Conservation (phyloP, 2,797 vertebrate species). For the Sardinella longiceps region DNA sequence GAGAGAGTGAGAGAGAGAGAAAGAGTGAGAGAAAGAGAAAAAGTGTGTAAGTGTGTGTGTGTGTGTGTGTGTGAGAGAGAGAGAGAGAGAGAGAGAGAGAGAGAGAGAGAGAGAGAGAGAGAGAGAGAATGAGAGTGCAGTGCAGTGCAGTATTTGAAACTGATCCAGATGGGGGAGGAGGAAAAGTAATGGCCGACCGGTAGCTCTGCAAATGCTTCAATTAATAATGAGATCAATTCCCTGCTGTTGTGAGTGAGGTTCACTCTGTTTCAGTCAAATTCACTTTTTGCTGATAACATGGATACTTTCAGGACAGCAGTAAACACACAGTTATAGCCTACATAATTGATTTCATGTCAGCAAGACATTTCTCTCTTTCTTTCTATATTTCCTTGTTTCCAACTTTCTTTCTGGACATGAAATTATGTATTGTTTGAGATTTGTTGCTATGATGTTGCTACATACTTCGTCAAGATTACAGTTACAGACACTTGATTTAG, state of each 20-base stretch:
- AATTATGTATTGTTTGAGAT: too few relatives aligned
- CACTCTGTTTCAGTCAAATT: neutral
- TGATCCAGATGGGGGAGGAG: neutral
- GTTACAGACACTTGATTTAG: too few relatives aligned
- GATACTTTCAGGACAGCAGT: neutral
- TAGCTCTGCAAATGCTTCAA: neutral
- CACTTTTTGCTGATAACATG: neutral
- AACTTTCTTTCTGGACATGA: too few relatives aligned
- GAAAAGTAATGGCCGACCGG: neutral
- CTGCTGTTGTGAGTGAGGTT: neutral
- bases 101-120: conserved; percentile 21
- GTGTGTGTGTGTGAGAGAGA: neutral
- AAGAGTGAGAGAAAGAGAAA: neutral
- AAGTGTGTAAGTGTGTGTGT: conserved; percentile 20
- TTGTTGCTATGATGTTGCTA: too few relatives aligned
- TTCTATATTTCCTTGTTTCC: too few relatives aligned
- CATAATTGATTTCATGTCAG: neutral
- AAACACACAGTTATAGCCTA: neutral
- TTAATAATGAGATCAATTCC: conserved; percentile 5
- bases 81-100: neutral
- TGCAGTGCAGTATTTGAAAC: too few relatives aligned
- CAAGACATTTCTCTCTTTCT: too few relatives aligned
- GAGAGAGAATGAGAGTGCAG: too few relatives aligned
- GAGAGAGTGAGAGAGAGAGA: neutral
- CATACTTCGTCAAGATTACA: too few relatives aligned